Percentiles rank a stretch among this genome's conserved stretches.
Conservation (phyloP, 2,797 vertebrate species). For the Peromyscus eremicus region DNA sequence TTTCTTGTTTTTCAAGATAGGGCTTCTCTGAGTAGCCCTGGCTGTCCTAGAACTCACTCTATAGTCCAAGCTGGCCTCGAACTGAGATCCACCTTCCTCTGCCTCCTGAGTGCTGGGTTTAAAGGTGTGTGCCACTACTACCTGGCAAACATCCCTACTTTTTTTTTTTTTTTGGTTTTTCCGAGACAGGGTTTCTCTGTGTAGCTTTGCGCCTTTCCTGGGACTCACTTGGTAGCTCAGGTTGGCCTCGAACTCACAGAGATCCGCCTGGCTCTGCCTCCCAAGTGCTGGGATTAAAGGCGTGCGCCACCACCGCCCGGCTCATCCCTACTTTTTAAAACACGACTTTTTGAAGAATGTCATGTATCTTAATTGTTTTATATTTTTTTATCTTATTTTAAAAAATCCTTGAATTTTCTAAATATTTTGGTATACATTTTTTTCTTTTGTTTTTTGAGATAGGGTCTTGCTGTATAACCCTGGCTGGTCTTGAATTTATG, state of each 20-base stretch:
- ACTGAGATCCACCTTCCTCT: not conserved
- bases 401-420: constrained; percentile 52
- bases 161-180: too few species aligned
- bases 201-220: too few species aligned
- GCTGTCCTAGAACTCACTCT: not conserved
- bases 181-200: too few species aligned
- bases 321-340: not conserved
- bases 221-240: too few species aligned
- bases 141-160: not conserved
- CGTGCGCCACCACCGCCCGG: not conserved
- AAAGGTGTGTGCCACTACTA: not conserved
- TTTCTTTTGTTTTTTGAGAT: not conserved
- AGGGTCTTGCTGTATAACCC: not conserved
- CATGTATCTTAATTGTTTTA: constrained; percentile 22
- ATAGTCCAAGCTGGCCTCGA: not conserved
- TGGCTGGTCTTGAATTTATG: not conserved
- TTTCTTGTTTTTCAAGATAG: not conserved
- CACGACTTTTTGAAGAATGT: constrained; percentile 45
- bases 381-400: constrained; percentile 58
- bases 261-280: not conserved
- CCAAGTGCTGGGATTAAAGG: not conserved
- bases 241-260: not conserved
- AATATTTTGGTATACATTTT: not conserved
- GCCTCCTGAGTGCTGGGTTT: not conserved
- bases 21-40: not conserved